A percentile compares a stretch with the other conserved stretches of the same genome.
These are phyloP conservation scores for Drosophila mauritiana DNA, from an alignment of 1,140 invertebrate genomes.

Conservation along the genomic window DNA sequence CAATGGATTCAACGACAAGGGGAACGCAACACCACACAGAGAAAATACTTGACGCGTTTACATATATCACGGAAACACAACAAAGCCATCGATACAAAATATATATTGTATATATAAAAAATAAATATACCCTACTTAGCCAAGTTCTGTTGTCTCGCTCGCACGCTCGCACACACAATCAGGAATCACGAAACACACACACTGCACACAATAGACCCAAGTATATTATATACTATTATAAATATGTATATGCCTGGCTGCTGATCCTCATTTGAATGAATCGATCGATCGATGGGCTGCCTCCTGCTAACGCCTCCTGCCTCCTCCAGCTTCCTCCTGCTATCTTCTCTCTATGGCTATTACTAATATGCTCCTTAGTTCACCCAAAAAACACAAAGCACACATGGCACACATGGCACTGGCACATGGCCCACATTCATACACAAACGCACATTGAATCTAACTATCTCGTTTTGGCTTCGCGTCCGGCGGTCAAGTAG, in stretches of 20 bases:
- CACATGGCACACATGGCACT: constrained; percentile 14
- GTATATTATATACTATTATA: constrained; percentile 41
- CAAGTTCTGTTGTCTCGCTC: constrained; percentile 42
- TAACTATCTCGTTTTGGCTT: constrained; percentile 47
- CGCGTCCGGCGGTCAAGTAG: constrained; percentile 20
- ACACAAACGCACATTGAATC: constrained; percentile 44
- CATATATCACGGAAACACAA: constrained; percentile 81
- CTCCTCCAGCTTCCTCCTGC: not conserved
- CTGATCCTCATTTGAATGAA: constrained; percentile 51
- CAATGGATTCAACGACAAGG: constrained; percentile 35
- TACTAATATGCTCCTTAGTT: constrained; percentile 7
- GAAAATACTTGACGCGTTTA: constrained; percentile 60
- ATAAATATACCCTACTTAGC: constrained; percentile 79
- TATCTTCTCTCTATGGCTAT: constrained; percentile 3
- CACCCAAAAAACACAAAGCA: constrained; percentile 10
- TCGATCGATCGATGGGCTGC: constrained; percentile 71
- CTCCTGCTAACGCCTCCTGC: constrained; percentile 24
- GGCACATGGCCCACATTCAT: constrained; percentile 14
- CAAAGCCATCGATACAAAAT: constrained; percentile 81
- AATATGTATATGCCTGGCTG: constrained; percentile 47
- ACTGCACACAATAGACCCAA: constrained; percentile 29
- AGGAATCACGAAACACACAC: constrained; percentile 5
- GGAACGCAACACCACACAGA: constrained; percentile 28
- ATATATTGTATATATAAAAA: constrained; percentile 66
- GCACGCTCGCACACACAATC: constrained; percentile 35